These are phyloP conservation scores for Lasioglossum oenotherae DNA, from an alignment of 2,888 invertebrate genomes.

Conservation along the genomic window DNA sequence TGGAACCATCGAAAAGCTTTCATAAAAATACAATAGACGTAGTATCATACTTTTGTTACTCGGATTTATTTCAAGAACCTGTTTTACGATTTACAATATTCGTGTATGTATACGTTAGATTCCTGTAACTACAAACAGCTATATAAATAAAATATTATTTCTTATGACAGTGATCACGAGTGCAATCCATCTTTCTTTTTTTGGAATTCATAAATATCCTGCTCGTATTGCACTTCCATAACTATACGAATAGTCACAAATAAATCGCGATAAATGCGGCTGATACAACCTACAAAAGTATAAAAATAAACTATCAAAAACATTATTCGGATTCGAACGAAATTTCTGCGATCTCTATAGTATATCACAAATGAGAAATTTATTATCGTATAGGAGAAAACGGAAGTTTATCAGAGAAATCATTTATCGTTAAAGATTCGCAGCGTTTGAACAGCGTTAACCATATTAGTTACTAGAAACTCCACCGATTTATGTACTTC, in stretches of 20 bases:
- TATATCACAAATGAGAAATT: slow-evolving; percentile 29
- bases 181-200: slow-evolving; percentile 1
- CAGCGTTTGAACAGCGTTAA: slow-evolving; percentile 30
- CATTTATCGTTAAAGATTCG: background rate
- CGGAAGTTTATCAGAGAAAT: slow-evolving; percentile 19
- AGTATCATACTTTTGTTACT: slow-evolving; percentile 30
- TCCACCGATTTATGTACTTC: slow-evolving; percentile 21
- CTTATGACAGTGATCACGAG: slow-evolving; percentile 17
- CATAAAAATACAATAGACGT: slow-evolving; percentile 16
- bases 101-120: slow-evolving; percentile 19
- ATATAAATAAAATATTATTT: slow-evolving; percentile 17
- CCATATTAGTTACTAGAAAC: slow-evolving; percentile 25
- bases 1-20: slow-evolving; percentile 1
- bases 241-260: slow-evolving; percentile 6
- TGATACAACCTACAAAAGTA: slow-evolving; percentile 36
- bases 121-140: slow-evolving; percentile 22
- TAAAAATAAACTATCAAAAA: slow-evolving; percentile 37
- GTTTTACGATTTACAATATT: slow-evolving; percentile 42
- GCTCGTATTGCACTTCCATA: slow-evolving; percentile 20
- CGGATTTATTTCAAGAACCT: slow-evolving; percentile 40
- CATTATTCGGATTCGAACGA: slow-evolving; percentile 24
- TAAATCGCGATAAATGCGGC: slow-evolving; percentile 15
- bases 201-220: slow-evolving; percentile 30
- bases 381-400: slow-evolving; percentile 36
- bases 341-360: slow-evolving; percentile 10